phyloP scores from a whole-genome alignment of 2,113 vertebrate species.

The Corapipo altera region DNA sequence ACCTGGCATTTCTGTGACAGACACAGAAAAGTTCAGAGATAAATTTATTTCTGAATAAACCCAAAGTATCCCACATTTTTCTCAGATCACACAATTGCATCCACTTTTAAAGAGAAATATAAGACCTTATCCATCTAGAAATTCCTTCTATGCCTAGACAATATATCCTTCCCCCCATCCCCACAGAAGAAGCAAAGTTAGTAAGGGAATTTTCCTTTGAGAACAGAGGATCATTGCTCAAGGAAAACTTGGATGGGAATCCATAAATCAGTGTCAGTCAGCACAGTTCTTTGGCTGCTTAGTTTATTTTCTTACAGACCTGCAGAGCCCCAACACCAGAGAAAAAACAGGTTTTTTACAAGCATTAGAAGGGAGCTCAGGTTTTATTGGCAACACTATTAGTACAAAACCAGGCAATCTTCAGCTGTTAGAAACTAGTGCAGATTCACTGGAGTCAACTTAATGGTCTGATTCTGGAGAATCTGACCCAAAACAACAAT shows the following conservation, averaged over 20 bases:
- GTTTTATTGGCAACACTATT: neutral
- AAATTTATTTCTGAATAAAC: neutral
- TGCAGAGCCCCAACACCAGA: neutral
- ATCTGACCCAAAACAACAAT: neutral
- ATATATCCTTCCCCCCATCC: too few species aligned
- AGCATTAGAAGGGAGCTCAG: neutral
- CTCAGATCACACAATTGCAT: neutral
- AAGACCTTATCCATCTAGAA: neutral
- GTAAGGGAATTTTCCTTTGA: neutral
- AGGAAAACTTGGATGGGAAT: neutral
- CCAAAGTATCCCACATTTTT: neutral
- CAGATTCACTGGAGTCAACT: neutral
- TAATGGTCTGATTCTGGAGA: neutral
- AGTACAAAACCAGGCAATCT: neutral
- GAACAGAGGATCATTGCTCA: neutral
- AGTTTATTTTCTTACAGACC: neutral
- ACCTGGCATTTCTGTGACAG: neutral
- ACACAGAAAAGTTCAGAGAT: neutral
- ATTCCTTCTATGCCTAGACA: neutral
- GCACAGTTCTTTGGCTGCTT: neutral
- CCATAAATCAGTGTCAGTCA: neutral
- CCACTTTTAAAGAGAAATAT: neutral
- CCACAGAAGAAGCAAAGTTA: neutral
- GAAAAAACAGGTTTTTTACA: neutral
- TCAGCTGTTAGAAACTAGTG: neutral